Evolutionary conservation across 2,797 vertebrate genomes (phyloP), one percentile per base, ranked within the genome.

Genomic region (Kryptolebias ocellatus): DNA sequence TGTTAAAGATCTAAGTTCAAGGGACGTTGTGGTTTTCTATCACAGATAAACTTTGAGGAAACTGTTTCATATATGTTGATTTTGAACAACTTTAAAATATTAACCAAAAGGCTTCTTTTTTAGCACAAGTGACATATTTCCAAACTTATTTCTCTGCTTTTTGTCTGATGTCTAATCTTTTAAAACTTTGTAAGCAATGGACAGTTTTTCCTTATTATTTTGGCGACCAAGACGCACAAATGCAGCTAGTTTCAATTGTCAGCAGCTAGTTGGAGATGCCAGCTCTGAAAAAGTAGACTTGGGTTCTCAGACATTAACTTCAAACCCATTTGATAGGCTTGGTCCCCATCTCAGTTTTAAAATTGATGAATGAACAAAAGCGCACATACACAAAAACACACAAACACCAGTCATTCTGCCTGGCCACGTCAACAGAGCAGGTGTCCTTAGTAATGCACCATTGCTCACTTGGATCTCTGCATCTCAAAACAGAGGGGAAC

Each of bases 381-480:
- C 67, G 16, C 62, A 60, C 58, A 45, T 20, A 28, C 61, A 24
- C 27, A 46, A 57, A 47, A 31, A 51, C 39, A 65, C 64, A 44
- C 67, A 64, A 67, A 66, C 58, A 55, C 15, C 69, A 83, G 76
- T 76, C 75, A 70, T 83, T 84, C 84, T 72, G 79, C 70, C 76
- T 88, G 83, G 87, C 86, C 87, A 87, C 87, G 79, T 84, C 80
- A 81, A 90, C 86, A 87, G 90, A 90, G 90, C 92, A 90, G 91
- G 90, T 92, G 89, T 92, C 91, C 85, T 86, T 87, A 90, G 92
- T 89, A 89, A 92, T 88, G 88, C 86, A 89, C 86, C 89, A 80
- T 79, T 73, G 85, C 80, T 55, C 82, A 87, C 86, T 89, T 92
- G 86, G 90, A 92, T 87, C 86, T 78, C 71, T 81, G 79, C 80